phyloP scores from a whole-genome alignment of 2,888 invertebrate species.

The Geophilus truncorum region DNA sequence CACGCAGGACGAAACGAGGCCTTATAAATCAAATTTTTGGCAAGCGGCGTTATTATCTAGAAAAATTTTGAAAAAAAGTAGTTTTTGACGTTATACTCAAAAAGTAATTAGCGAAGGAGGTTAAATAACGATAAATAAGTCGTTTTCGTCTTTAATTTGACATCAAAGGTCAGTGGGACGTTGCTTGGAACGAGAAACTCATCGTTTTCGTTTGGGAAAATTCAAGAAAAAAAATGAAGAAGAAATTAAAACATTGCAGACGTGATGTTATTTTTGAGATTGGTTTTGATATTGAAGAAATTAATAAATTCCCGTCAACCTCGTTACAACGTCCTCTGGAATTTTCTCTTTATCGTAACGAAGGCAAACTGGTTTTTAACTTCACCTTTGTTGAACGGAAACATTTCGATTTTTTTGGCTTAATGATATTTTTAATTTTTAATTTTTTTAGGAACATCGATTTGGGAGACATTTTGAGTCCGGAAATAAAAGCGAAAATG shows the following conservation, averaged over 20 bases:
- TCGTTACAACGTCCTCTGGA: too few species aligned
- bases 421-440: not conserved
- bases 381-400: not conserved
- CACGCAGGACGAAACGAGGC: not conserved
- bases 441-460: slow-evolving; percentile 75
- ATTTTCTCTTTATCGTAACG: not conserved
- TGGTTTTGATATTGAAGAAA: not conserved
- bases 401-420: not conserved
- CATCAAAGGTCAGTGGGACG: not conserved
- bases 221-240: not conserved
- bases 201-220: not conserved
- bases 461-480: slow-evolving; percentile 87
- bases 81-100: not conserved
- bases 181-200: not conserved
- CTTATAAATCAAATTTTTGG: not conserved
- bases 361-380: not conserved
- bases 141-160: not conserved
- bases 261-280: not conserved
- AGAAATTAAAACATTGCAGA: not conserved
- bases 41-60: not conserved
- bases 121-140: not conserved
- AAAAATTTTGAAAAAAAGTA: not conserved
- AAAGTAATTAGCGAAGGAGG: not conserved
- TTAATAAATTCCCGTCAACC: not conserved
- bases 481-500: slow-evolving; percentile 71